A percentile compares a stretch with the other conserved stretches of the same genome.
Conservation (phyloP, 2,888 invertebrate genomes). For the Epinotia brunnichana region DNA sequence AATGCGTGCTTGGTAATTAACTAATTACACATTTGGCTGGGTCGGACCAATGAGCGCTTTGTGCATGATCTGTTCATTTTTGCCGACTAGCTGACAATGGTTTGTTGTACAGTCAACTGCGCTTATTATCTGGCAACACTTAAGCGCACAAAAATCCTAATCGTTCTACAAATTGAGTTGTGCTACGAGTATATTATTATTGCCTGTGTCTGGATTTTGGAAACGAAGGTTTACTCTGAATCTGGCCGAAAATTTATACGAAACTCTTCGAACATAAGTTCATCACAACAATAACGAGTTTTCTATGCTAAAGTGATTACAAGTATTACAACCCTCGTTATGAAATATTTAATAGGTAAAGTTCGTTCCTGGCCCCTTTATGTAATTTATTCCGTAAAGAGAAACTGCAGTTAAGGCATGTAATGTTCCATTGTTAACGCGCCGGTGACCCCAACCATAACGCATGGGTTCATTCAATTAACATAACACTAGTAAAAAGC, state of each 20-base stretch:
- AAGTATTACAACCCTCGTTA: slow-evolving; percentile 8
- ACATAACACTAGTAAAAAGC: slow-evolving; percentile 38
- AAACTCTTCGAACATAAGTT: neutral
- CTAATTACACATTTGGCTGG: slow-evolving; percentile 48
- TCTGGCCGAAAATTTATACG: neutral
- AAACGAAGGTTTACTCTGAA: neutral
- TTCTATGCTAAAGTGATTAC: neutral
- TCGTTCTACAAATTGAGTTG: no score
- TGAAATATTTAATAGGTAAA: slow-evolving; percentile 23
- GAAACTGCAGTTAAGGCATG: slow-evolving; percentile 38
- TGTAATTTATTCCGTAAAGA: slow-evolving; percentile 35
- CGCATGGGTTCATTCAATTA: slow-evolving; percentile 40
- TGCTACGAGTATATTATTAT: no score
- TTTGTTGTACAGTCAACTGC: neutral
- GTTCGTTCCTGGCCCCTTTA: slow-evolving; percentile 30
- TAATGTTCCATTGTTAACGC: slow-evolving; percentile 43
- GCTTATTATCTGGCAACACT: no score
- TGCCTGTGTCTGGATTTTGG: neutral
- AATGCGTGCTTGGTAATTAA: slow-evolving; percentile 24
- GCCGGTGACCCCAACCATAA: slow-evolving; percentile 33
- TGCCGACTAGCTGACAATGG: neutral
- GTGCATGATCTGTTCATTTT: slow-evolving; percentile 6
- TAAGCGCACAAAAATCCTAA: no score
- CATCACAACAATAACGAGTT: neutral
- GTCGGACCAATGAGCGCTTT: slow-evolving; percentile 45